These are phyloP conservation scores for Lamellibrachia luymesi DNA, from an alignment of 1,140 invertebrate genomes.

Conservation along the genomic window DNA sequence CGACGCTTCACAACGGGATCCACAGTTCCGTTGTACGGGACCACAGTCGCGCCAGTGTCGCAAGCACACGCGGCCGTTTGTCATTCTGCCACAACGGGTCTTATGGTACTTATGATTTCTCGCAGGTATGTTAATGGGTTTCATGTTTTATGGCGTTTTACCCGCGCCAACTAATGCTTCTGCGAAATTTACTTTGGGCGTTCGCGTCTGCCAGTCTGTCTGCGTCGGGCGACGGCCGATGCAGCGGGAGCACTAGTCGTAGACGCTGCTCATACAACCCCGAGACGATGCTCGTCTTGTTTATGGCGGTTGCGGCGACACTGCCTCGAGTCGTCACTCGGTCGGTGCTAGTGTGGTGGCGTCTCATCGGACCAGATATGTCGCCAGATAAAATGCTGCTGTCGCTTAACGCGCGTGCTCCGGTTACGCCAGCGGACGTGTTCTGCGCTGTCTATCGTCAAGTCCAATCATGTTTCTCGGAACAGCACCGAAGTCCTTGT, in stretches of 20 bases:
- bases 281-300: neutral
- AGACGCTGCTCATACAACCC: neutral
- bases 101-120: conserved; percentile 5
- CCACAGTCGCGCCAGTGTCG: neutral
- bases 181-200: neutral
- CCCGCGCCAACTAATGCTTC: neutral
- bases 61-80: neutral
- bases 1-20: neutral
- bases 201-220: neutral
- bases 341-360: neutral
- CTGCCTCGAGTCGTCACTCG: neutral
- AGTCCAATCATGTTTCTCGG: neutral
- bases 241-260: neutral
- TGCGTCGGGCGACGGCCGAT: neutral
- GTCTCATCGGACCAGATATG: neutral
- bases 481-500: neutral
- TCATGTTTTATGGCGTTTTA: conserved; percentile 1
- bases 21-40: too few species aligned
- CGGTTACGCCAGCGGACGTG: too few species aligned
- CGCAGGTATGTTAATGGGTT: conserved; percentile 1
- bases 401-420: neutral
- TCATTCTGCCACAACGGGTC: neutral
- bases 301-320: neutral
- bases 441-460: neutral
- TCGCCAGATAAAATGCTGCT: neutral